Percentiles rank a stretch among this genome's conserved stretches.
phyloP scores from a whole-genome alignment of 2,888 invertebrate species.

The Ptychoptera albimana region DNA sequence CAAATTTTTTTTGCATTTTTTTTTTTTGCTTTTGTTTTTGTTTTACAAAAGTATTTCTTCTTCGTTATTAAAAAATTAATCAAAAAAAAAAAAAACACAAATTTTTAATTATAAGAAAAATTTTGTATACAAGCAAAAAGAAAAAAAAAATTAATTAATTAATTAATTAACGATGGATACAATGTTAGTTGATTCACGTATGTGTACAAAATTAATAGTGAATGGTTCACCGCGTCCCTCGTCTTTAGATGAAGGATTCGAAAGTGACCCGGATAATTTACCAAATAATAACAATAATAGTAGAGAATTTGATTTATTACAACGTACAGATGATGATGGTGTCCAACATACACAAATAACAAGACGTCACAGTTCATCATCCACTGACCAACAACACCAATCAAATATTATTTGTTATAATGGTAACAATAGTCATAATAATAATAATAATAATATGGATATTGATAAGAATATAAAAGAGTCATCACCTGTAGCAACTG shows the following conservation, averaged over 20 bases:
- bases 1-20: no score
- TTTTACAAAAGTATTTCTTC: no score
- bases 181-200: constrained; percentile 26
- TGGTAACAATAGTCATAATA: constrained; percentile 2
- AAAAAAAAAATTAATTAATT: neutral
- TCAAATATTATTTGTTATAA: neutral
- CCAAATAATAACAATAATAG: constrained; percentile 24
- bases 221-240: constrained; percentile 23
- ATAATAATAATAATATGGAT: neutral
- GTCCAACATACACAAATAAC: constrained; percentile 24
- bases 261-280: constrained; percentile 33
- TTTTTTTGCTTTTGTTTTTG: no score
- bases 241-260: constrained; percentile 32
- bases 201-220: constrained; percentile 24
- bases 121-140: neutral
- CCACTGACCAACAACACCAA: neutral
- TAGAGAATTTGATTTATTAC: constrained; percentile 15
- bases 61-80: no score
- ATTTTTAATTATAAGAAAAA: neutral
- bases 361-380: constrained; percentile 15
- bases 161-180: neutral
- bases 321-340: constrained; percentile 16
- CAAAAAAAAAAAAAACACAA: no score
- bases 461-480: constrained; percentile 7
- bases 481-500: constrained; percentile 10